phyloP scores from a whole-genome alignment of 2,888 invertebrate genomes.

The Anthophora plumipes region DNA sequence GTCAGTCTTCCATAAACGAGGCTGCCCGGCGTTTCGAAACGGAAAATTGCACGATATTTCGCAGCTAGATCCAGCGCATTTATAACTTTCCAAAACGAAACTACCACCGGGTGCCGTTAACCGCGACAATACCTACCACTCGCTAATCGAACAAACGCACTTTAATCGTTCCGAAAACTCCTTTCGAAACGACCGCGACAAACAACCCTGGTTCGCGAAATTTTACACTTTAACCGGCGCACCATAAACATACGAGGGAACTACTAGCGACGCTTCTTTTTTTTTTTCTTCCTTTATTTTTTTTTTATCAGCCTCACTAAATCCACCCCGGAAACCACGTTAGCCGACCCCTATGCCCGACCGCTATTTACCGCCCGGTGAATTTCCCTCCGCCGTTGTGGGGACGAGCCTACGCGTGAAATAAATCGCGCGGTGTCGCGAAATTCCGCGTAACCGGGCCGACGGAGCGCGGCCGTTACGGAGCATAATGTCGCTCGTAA shows the following conservation, averaged over 20 bases:
- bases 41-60: conserved; percentile 6
- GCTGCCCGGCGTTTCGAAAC: not conserved
- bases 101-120: not conserved
- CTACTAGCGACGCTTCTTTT: conserved; percentile 6
- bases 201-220: not conserved
- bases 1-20: not conserved
- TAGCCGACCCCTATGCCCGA: not conserved
- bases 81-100: not conserved
- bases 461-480: conserved; percentile 36
- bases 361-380: not conserved
- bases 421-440: conserved; percentile 51
- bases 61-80: too few relatives aligned
- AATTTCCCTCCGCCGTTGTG: not conserved
- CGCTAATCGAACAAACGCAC: too few relatives aligned
- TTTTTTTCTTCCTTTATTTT: not conserved
- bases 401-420: conserved; percentile 21
- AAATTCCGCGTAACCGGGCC: conserved; percentile 38
- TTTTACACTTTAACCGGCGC: not conserved
- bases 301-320: conserved; percentile 28
- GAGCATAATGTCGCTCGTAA: conserved; percentile 54
- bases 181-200: not conserved
- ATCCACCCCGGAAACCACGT: conserved; percentile 20
- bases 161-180: too few relatives aligned
- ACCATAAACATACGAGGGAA: conserved; percentile 11
- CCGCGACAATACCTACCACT: not conserved